Evolutionary conservation across 2,797 vertebrate genomes (phyloP), one percentile per base, ranked within the genome.

Genomic region (Champsocephalus gunnari): DNA sequence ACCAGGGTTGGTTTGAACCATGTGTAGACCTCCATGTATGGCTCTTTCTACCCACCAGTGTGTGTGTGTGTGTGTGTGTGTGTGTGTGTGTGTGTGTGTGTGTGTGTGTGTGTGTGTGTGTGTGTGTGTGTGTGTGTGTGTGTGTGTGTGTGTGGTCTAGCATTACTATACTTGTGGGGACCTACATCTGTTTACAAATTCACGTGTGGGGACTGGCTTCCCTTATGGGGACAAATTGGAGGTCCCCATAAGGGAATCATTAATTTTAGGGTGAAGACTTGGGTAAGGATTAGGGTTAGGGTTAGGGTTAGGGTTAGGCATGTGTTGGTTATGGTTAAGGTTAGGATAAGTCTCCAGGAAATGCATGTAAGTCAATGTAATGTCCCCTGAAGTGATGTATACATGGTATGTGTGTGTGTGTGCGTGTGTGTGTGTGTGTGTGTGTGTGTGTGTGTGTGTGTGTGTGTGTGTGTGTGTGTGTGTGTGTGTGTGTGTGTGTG

Each of bases 41-140:
- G 34, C 12, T 69, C 28, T 49, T 59, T 70, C 28, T 9, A 8
- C 41, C 9, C 12, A 44, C 28, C 4, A 1, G 28, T 54, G 55
- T 16, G 64, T 28, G 16, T 45, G 13, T 48, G 21, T 59, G 32
- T 41, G 16, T 19, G 17, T 11, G 8, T 43, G 14, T 55, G n/a
- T 45, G 32, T 41, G 51, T n/a, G 19, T 38, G 57, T 57, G 21
- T 41, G n/a, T 76, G 69, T 72, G 11, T 41, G 32, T 55, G 21
- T 43, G 17, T n/a, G 3, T 16, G 12, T 13, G 14, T 41, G 16
- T 56, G 48, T 54, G 45, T 54, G 55, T 16, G 64, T 24, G 16
- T 45, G 13, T 48, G 21, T 59, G 32, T 28, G 12, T 19, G 17
- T 11, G 8, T 43, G 14, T 55, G n/a, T 45, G 32, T 45, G 19